A percentile compares a stretch with the other conserved stretches of the same genome.
phyloP scores from a whole-genome alignment of 2,888 invertebrate genomes.

The Drosophila mettleri region DNA sequence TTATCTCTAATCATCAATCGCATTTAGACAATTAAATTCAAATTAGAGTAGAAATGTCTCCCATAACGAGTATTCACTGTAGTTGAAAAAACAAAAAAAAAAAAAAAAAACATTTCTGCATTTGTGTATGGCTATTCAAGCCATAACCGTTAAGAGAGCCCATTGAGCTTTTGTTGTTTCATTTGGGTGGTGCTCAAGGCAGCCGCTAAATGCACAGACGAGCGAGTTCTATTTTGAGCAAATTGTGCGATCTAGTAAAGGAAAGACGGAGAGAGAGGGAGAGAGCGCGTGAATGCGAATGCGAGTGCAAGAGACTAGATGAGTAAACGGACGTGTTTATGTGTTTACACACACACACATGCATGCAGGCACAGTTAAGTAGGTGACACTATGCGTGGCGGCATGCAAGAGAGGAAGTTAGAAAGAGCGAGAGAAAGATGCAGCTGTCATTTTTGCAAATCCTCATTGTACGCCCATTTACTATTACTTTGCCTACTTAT shows the following conservation, averaged over 20 bases:
- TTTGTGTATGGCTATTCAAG: constrained; percentile 2
- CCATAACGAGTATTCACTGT: constrained; percentile 17
- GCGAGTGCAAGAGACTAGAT: constrained; percentile 9
- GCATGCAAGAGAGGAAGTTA: constrained; percentile 19
- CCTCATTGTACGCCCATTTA: constrained; percentile 38
- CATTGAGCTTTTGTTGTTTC: constrained; percentile 23
- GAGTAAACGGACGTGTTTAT: constrained; percentile 20
- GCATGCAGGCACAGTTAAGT: constrained; percentile 30
- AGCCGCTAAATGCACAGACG: constrained; percentile 15
- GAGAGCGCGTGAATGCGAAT: neutral
- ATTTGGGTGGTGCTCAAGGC: constrained; percentile 30
- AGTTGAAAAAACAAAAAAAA: too few relatives aligned
- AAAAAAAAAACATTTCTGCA: constrained; percentile 4
- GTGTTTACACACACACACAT: constrained; percentile 26
- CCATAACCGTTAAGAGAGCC: constrained; percentile 12
- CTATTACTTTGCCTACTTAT: constrained; percentile 3
- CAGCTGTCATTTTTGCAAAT: constrained; percentile 48
- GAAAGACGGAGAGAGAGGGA: constrained; percentile 15
- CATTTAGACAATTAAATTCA: neutral
- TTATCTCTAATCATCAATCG: neutral
- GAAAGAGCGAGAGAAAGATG: constrained; percentile 27
- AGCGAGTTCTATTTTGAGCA: constrained; percentile 63
- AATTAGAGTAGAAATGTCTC: neutral
- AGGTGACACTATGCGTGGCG: constrained; percentile 61
- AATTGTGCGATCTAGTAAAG: constrained; percentile 43